Evolutionary conservation across 1,140 invertebrate genomes (phyloP), one percentile per base, ranked within the genome.

Genomic region (Sesamia nonagrioides): DNA sequence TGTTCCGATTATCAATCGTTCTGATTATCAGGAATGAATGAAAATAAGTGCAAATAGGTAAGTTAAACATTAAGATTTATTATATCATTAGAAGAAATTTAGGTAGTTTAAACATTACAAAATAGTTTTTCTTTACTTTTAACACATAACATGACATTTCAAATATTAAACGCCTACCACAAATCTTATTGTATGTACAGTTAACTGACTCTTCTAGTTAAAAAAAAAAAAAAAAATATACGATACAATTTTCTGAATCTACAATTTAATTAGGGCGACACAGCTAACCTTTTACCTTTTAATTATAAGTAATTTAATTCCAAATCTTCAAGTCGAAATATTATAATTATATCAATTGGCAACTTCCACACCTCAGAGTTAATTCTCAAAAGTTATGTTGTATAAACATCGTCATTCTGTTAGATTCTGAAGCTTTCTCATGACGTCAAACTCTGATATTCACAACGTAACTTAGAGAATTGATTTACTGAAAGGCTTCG

Each of bases 131-230:
- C n/a, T n/a, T n/a, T n/a, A n/a, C n/a, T n/a, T n/a, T n/a, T n/a
- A n/a, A n/a, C n/a, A n/a, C n/a, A n/a, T n/a, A n/a, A n/a, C n/a
- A n/a, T 61, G 15, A 1, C 21, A 48, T 21, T 7, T 33, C 13
- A 33, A 68, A 68, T 50, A 68, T 68, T 68, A 68, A 50, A 68
- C 21, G 63, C 63, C 63, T 68, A 68, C 42, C 60, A 37, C 9
- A 42, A 63, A 37, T n/a, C 8, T 5, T 42, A 63, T 37, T 61
- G 42, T 8, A 18, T 17, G n/a, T n/a, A n/a, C n/a, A 63, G n/a
- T 21, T 40, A 4, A 42, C 35, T 18, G 42, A 11, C 9, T 42
- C 60, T 42, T 37, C 17, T 63, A 21, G n/a, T 61, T 9, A n/a
- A n/a, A 18, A 63, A 21, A 17, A 33, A 63, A 18, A 11, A 42